Base-by-base conservation (phyloP, 2,797 vertebrate genomes). In the Euphonia xanthogaster region DNA sequence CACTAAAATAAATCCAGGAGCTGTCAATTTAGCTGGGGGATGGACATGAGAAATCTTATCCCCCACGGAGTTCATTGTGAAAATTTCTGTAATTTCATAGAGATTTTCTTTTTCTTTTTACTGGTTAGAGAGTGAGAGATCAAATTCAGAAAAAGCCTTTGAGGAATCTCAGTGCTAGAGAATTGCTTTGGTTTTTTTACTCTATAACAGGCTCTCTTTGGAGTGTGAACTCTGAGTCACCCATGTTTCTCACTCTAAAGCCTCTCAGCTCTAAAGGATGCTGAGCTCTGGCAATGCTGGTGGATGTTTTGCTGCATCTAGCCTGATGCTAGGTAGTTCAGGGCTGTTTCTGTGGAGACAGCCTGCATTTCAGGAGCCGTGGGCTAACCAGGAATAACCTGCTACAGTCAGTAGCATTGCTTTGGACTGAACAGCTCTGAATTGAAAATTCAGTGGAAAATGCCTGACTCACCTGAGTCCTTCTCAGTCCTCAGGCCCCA, bases 1-100 rank as follows among this genome's bases (percentile, higher is more conserved):
- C 45, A 27, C n/a, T 78, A 79, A 91, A 93, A 89, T 20, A 90
- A 88, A 83, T 73, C 78, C 92, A 79, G 58, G 63, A 89, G 47
- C 60, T 95, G 81, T 92, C 78, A 68, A 21, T 70, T 28, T 31
- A 83, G 66, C 48, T 71, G 55, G 45, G 33, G 10, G 47, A 80
- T 2, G 33, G 58, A 54, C 73, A 90, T 0, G 0, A 88, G 54
- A 81, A 95, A 92, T 62, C 61, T 57, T 48, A 88, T 51, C 8
- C 40, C n/a, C 39, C 0, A 0, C 0, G 0, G 63, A 91, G 75
- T 28, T 81, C 21, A 90, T 76, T 86, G 33, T 78, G 60, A 92
- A 90, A 72, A 91, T 57, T 70, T 66, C 37, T 60, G 73, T 73
- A 75, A 91, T 90, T 93, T 88, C 35, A 12, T 57, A 76, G 54